Evolutionary conservation across 23 tunicate species (phyloP).

Genomic region (Oikopleura dioica): DNA sequence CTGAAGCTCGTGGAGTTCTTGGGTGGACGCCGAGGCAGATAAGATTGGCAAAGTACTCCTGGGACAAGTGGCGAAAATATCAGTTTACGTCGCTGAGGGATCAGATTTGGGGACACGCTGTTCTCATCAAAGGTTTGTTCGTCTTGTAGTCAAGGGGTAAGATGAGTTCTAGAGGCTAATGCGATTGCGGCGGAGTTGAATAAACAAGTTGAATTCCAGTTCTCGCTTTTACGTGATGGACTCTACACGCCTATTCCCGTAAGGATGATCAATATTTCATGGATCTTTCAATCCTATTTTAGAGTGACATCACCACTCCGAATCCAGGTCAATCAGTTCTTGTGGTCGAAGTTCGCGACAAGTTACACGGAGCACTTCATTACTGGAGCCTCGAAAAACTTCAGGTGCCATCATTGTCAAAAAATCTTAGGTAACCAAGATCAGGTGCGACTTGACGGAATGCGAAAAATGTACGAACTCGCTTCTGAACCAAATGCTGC

Average conservation of each 20-base stretch:
- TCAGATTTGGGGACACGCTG: slow-evolving; percentile 85
- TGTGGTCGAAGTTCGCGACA: slow-evolving; percentile 60
- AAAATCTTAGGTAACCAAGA: background rate
- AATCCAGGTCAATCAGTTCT: slow-evolving; percentile 39
- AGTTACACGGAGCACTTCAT: slow-evolving; percentile 59
- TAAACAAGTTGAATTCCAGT: slow-evolving; percentile 75
- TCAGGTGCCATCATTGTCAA: slow-evolving; percentile 14
- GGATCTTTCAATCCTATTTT: slow-evolving; percentile 2
- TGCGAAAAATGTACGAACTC: slow-evolving; percentile 85
- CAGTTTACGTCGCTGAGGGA: slow-evolving; percentile 80
- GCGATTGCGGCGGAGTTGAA: slow-evolving; percentile 86
- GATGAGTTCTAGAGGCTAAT: slow-evolving; percentile 34
- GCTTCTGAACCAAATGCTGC: slow-evolving; percentile 20
- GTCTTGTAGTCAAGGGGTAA: background rate
- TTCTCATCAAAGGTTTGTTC: slow-evolving; percentile 39
- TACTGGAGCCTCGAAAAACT: slow-evolving; percentile 57
- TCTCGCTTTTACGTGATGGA: slow-evolving; percentile 54
- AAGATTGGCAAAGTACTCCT: slow-evolving; percentile 26
- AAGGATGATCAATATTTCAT: too few species aligned
- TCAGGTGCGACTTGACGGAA: slow-evolving; percentile 51
- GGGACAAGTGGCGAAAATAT: slow-evolving; percentile 42
- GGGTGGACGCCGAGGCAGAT: slow-evolving; percentile 26
- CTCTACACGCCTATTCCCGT: slow-evolving; percentile 50
- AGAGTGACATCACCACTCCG: slow-evolving; percentile 14
- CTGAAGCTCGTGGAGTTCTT: slow-evolving; percentile 2